These are phyloP conservation scores for Gracilinanus agilis DNA, from an alignment of 2,113 vertebrate species.

Conservation along the genomic window DNA sequence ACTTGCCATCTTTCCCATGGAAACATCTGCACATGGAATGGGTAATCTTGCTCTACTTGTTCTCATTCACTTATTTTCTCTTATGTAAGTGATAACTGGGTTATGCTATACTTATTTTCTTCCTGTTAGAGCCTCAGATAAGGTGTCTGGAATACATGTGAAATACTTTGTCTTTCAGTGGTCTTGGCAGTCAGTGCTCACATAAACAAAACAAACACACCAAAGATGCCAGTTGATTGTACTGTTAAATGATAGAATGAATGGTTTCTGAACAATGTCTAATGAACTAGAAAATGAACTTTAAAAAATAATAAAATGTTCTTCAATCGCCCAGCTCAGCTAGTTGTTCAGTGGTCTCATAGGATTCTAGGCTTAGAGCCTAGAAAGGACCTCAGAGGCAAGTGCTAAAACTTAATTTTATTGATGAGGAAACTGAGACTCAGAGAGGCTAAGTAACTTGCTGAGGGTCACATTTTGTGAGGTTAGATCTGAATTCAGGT, in stretches of 20 bases:
- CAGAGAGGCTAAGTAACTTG: background rate
- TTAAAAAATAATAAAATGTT: constrained; percentile 9
- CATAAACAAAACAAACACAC: background rate
- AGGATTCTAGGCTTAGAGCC: background rate
- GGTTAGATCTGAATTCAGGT: background rate
- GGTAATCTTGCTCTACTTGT: background rate
- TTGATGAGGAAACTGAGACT: background rate
- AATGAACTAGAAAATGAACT: background rate
- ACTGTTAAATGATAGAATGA: constrained; percentile 26
- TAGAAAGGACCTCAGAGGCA: background rate
- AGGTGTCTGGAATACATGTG: background rate
- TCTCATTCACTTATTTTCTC: background rate
- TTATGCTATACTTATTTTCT: background rate
- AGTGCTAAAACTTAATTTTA: background rate
- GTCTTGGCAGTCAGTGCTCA: background rate
- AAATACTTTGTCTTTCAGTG: background rate
- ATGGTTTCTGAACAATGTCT: constrained; percentile 21
- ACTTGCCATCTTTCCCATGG: background rate
- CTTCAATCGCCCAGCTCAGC: background rate
- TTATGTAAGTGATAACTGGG: background rate
- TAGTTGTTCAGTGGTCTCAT: background rate
- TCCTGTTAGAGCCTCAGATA: background rate
- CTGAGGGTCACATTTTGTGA: background rate
- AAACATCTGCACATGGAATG: background rate
- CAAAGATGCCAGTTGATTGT: background rate